Base-by-base conservation (phyloP, 1,140 invertebrate genomes). In the Vanessa atalanta region DNA sequence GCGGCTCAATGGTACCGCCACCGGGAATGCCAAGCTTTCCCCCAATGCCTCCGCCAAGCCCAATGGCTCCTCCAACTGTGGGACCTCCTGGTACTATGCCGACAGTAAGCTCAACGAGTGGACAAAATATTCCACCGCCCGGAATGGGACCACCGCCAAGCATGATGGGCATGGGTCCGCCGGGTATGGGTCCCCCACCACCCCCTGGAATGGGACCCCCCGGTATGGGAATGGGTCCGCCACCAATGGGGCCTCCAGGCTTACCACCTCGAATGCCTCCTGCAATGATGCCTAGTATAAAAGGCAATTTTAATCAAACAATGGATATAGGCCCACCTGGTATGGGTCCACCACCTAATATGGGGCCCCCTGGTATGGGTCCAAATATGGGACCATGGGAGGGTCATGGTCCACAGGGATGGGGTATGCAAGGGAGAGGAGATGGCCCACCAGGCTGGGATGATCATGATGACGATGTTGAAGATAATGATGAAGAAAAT, bases 361-460 rank as follows among this genome's bases (percentile, higher is more conserved):
- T 90, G 82, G 88, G 84, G 16, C 86, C 87, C 13, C 85, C 88
- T 16, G 85, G 82, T 31, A 87, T 88, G 83, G 68, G 79, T 73
- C 73, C 86, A 75, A 86, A 83, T 77, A 88, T 55, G 78, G 81
- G 81, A 4, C 76, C 85, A 26, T 86, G 82, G 84, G 83, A 84
- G 67, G 81, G 77, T 15, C 84, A 84, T 67, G 81, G 77, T 15
- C 84, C 80, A 6, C 83, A 86, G 48, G 84, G 85, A 0, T 88
- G 87, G 85, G 82, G 80, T 43, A 79, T 81, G 47, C 88, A 85
- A 68, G 81, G 83, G 3, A 82, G 75, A 55, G 67, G 78, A 50
- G 87, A 90, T 76, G 88, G 88, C 2, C 86, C 88, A 15, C 85
- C 87, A 47, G 87, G 86, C 0, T 92, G 89, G 90, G 89, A 91